These are phyloP conservation scores for Chesias legatella DNA, from an alignment of 2,888 invertebrate species.

Conservation along the genomic window DNA sequence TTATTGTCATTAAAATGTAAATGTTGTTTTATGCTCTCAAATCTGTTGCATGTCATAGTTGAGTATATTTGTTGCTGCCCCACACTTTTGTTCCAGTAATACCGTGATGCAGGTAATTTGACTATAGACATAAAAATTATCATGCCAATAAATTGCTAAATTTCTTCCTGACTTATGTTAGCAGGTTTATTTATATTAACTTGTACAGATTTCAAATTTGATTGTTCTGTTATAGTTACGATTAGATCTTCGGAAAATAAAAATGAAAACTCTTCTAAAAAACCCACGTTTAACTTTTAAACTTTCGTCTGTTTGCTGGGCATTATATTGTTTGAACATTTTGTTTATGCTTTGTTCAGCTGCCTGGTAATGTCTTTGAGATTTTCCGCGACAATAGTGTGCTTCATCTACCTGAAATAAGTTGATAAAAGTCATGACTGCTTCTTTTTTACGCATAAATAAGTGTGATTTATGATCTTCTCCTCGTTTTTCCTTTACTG, in stretches of 20 bases:
- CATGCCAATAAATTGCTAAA: too few relatives aligned
- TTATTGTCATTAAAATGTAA: slow-evolving; percentile 25
- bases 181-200: too few relatives aligned
- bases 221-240: too few relatives aligned
- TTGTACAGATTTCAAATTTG: too few relatives aligned
- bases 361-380: slow-evolving; percentile 18
- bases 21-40: slow-evolving; percentile 27
- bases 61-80: too few relatives aligned
- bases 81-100: too few relatives aligned
- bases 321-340: slow-evolving; percentile 23
- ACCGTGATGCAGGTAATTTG: too few relatives aligned
- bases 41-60: slow-evolving; percentile 26
- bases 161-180: too few relatives aligned
- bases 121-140: too few relatives aligned
- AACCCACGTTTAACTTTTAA: slow-evolving; percentile 20
- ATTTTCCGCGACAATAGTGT: slow-evolving; percentile 28
- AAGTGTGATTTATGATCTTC: slow-evolving; percentile 20
- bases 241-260: too few relatives aligned
- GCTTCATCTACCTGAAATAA: slow-evolving; percentile 25
- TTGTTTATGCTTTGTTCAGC: slow-evolving; percentile 25
- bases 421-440: slow-evolving; percentile 26
- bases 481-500: slow-evolving; percentile 6
- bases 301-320: slow-evolving; percentile 14
- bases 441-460: slow-evolving; percentile 17
- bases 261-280: slow-evolving; percentile 23